Evolutionary conservation across 2,113 vertebrate species (phyloP).

Genomic region (Phycodurus eques): DNA sequence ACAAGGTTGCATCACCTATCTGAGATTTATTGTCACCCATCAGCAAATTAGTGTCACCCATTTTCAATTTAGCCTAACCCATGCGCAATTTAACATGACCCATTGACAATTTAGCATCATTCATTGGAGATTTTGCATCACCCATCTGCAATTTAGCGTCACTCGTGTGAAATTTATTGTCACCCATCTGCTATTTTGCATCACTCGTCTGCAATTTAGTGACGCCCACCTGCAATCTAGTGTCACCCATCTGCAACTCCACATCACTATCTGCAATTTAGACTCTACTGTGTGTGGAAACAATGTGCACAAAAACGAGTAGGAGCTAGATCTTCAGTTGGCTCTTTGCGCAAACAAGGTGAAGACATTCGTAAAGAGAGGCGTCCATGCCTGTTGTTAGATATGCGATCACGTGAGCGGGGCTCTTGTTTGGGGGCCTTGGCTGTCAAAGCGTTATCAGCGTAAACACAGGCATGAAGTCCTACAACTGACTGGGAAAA

Average conservation of each 20-base stretch:
- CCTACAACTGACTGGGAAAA: neutral
- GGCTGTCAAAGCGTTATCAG: constrained; percentile 41
- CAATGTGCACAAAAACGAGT: neutral
- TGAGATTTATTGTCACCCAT: too few relatives aligned
- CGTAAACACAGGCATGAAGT: constrained; percentile 29
- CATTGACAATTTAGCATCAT: too few relatives aligned
- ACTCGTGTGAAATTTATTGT: too few relatives aligned
- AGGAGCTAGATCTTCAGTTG: neutral
- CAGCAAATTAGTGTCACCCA: too few relatives aligned
- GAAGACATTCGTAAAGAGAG: neutral
- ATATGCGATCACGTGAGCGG: constrained; percentile 25
- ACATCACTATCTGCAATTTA: neutral
- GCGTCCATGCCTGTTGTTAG: constrained; percentile 18
- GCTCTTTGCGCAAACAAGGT: neutral
- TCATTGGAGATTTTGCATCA: too few relatives aligned
- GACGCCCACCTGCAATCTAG: too few relatives aligned
- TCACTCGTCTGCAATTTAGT: too few relatives aligned
- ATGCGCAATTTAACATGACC: too few relatives aligned
- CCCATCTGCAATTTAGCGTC: too few relatives aligned
- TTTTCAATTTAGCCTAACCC: too few relatives aligned
- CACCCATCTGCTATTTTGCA: too few relatives aligned
- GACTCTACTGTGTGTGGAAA: neutral
- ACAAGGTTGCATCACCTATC: too few relatives aligned
- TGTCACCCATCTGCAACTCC: neutral
- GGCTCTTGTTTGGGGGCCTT: constrained; percentile 12